Conservation (phyloP, 1,140 invertebrate species). For the Apis cerana region DNA sequence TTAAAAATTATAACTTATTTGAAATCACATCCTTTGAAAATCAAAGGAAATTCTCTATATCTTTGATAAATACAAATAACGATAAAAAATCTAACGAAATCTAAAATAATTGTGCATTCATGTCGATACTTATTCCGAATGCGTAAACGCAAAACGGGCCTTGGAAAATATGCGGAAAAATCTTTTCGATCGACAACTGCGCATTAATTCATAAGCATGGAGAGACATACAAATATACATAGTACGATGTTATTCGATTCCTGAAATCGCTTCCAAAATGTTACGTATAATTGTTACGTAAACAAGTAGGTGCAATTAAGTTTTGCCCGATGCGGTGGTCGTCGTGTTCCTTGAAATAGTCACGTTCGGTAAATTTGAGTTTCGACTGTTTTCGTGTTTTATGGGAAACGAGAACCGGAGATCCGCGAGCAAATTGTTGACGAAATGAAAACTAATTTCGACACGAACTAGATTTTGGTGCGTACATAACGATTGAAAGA, state of each 20-base stretch:
- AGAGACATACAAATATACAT: not conserved
- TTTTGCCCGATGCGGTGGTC: conserved; percentile 14
- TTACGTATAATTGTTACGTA: conserved; percentile 34
- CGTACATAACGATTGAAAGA: not conserved
- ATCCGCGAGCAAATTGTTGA: conserved; percentile 17
- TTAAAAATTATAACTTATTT: too few relatives aligned
- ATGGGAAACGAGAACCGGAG: conserved; percentile 9
- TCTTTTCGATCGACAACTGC: not conserved
- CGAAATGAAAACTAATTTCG: conserved; percentile 21
- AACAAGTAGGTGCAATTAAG: conserved; percentile 43
- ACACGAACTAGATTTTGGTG: not conserved
- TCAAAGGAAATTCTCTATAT: too few relatives aligned
- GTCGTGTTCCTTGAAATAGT: conserved; percentile 30
- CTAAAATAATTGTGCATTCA: too few relatives aligned
- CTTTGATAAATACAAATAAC: too few relatives aligned
- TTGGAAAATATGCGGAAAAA: not conserved
- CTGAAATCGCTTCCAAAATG: conserved; percentile 29
- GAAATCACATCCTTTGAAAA: too few relatives aligned
- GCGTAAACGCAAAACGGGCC: too few relatives aligned
- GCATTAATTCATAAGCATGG: too few relatives aligned
- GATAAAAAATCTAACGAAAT: too few relatives aligned
- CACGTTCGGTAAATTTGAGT: conserved; percentile 35
- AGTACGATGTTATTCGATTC: conserved; percentile 25
- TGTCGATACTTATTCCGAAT: too few relatives aligned
- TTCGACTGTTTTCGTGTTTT: conserved; percentile 28